phyloP scores from a whole-genome alignment of 2,797 vertebrate species.

The Delichon dasypus region DNA sequence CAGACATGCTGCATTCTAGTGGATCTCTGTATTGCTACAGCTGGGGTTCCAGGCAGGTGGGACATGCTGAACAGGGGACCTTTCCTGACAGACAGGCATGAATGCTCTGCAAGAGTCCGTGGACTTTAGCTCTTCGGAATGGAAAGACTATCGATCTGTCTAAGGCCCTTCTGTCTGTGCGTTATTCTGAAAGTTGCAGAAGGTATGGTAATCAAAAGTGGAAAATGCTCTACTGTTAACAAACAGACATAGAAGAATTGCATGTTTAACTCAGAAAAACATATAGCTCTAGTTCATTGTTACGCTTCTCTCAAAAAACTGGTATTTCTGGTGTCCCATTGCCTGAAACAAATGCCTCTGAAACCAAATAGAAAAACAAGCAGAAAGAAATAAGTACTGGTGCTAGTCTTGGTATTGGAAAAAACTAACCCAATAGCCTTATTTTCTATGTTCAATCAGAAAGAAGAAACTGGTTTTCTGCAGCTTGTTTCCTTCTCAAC shows the following conservation, averaged over 20 bases:
- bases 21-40: neutral
- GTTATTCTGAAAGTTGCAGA: neutral
- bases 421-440: neutral
- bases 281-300: neutral
- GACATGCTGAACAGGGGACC: neutral
- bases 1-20: neutral
- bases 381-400: neutral
- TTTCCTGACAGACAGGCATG: neutral
- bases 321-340: neutral
- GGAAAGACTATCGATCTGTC: rapidly evolving
- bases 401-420: neutral
- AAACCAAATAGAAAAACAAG: neutral
- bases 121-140: neutral
- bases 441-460: neutral
- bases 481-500: neutral
- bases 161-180: neutral
- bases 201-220: neutral
- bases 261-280: neutral
- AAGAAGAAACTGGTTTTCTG: neutral
- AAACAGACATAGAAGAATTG: neutral
- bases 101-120: neutral
- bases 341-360: neutral
- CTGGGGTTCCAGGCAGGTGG: neutral
- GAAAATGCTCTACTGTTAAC: neutral
- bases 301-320: rapidly evolving